Evolutionary conservation across 1,140 invertebrate species (phyloP).

Genomic region (Medauroidea extradentata): DNA sequence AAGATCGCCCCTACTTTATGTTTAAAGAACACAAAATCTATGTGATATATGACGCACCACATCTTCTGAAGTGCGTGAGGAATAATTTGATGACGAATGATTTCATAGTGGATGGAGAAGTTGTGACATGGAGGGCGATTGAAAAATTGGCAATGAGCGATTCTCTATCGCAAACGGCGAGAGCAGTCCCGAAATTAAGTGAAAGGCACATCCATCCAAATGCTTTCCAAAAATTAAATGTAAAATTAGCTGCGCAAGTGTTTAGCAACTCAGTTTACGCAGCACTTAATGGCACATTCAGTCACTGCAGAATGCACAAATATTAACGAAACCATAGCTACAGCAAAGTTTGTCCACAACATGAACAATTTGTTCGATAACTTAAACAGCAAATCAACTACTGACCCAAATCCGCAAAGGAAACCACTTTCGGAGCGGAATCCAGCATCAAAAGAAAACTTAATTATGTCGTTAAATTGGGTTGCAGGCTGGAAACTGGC

Average conservation of each 20-base stretch:
- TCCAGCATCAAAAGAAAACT: background rate
- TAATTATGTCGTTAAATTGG: background rate
- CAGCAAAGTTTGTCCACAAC: background rate
- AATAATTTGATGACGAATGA: slow-evolving; percentile 11
- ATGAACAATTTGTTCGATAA: slow-evolving; percentile 2
- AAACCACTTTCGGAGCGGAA: background rate
- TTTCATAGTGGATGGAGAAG: background rate
- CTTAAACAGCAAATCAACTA: background rate
- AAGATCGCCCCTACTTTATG: background rate
- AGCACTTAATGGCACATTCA: slow-evolving; percentile 21
- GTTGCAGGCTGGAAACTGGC: background rate
- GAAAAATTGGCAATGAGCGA: background rate
- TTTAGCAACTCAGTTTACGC: slow-evolving; percentile 26
- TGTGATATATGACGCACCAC: slow-evolving; percentile 5
- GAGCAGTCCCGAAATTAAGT: slow-evolving; percentile 14
- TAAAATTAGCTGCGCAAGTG: slow-evolving; percentile 26
- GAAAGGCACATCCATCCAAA: slow-evolving; percentile 23
- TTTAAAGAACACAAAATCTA: background rate
- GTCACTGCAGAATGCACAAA: background rate
- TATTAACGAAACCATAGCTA: background rate
- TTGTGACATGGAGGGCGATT: background rate
- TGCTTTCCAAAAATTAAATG: slow-evolving; percentile 23
- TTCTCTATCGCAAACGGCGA: background rate
- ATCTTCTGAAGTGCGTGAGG: slow-evolving; percentile 11
- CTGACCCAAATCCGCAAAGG: background rate